A percentile compares a stretch with the other conserved stretches of the same genome.
These are phyloP conservation scores for Abramis brama DNA, from an alignment of 2,113 vertebrate genomes.

Conservation along the genomic window DNA sequence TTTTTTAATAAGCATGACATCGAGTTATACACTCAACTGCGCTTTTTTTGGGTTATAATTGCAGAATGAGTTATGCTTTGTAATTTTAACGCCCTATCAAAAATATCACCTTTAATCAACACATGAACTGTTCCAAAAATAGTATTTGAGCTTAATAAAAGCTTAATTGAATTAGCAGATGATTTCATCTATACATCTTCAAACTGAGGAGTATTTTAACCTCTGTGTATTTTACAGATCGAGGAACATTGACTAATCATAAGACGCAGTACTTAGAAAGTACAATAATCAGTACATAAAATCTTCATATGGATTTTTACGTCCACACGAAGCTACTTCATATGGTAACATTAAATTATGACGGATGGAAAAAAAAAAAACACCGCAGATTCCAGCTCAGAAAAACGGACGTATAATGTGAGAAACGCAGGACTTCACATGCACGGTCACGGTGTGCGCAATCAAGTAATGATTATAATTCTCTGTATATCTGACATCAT, in stretches of 20 bases:
- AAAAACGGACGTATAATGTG: slow-evolving; percentile 13
- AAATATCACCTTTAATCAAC: slow-evolving; percentile 71
- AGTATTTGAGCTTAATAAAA: slow-evolving; percentile 67
- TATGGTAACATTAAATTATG: slow-evolving; percentile 38
- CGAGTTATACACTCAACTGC: not conserved
- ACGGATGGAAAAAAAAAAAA: slow-evolving; percentile 7
- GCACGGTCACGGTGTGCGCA: not conserved
- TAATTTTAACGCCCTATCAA: slow-evolving; percentile 68
- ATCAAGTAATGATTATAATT: slow-evolving; percentile 22
- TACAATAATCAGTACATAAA: not conserved
- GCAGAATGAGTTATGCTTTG: slow-evolving; percentile 8
- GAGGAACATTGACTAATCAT: slow-evolving; percentile 2
- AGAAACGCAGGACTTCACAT: slow-evolving; percentile 25
- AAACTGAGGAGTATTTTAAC: slow-evolving; percentile 27
- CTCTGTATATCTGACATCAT: not conserved
- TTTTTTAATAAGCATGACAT: not conserved
- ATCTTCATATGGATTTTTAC: slow-evolving; percentile 39
- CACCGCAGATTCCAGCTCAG: slow-evolving; percentile 32
- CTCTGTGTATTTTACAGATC: slow-evolving; percentile 18
- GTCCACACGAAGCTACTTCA: slow-evolving; percentile 46
- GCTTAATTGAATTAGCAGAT: slow-evolving; percentile 56
- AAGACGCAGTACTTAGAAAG: slow-evolving; percentile 26
- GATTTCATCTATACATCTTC: slow-evolving; percentile 57
- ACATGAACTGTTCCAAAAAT: slow-evolving; percentile 71
- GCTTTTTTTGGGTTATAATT: slow-evolving; percentile 16